Percentiles rank a stretch among this genome's conserved stretches.
These are phyloP conservation scores for Ophioninae sp. DNA, from an alignment of 2,888 invertebrate genomes.

Conservation along the genomic window DNA sequence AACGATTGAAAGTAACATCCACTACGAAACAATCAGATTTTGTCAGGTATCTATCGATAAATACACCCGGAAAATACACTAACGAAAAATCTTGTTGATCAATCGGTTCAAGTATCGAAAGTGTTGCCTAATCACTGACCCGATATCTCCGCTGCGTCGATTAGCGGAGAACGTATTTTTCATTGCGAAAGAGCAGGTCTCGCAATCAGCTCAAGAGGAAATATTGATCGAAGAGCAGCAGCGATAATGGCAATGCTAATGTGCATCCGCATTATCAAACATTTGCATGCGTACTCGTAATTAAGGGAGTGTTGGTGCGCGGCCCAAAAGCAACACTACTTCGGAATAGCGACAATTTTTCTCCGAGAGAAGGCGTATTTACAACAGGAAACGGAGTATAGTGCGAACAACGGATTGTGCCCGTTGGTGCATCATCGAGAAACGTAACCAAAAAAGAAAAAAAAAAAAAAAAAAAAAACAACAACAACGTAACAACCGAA, in stretches of 20 bases:
- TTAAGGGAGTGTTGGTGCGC: neutral
- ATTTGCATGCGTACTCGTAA: conserved; percentile 1
- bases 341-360: conserved; percentile 14
- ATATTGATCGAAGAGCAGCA: conserved; percentile 1
- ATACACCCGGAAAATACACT: neutral
- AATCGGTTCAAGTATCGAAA: neutral
- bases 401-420: conserved; percentile 64
- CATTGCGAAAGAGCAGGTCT: neutral
- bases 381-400: conserved; percentile 66
- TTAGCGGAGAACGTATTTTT: neutral
- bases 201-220: neutral
- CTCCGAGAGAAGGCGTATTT: conserved; percentile 67
- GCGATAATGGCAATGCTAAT: conserved; percentile 19
- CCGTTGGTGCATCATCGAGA: neutral
- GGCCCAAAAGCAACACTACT: neutral
- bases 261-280: neutral
- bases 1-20: no score
- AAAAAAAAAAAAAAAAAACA: conserved; percentile 60
- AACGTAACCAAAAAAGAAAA: neutral
- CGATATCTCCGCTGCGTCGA: neutral
- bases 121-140: neutral
- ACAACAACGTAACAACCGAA: conserved; percentile 13
- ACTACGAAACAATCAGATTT: no score
- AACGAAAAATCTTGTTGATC: neutral
- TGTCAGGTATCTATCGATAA: neutral